Evolutionary conservation across 2,888 invertebrate genomes (phyloP).

Genomic region (Buathra laborator): DNA sequence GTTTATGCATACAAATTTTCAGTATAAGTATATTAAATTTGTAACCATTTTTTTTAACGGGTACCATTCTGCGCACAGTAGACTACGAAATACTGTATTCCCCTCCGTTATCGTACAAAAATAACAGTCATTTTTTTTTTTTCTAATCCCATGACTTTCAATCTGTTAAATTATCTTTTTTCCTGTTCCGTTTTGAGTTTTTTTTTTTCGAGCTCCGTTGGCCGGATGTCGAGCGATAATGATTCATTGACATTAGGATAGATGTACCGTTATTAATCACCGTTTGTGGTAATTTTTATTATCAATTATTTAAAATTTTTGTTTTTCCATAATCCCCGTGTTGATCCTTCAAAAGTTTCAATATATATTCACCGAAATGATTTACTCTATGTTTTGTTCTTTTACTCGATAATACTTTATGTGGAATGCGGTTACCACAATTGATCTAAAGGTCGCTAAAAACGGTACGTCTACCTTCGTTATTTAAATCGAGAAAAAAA

Average conservation of each 20-base stretch:
- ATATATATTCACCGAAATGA: no score
- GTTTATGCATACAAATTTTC: no score
- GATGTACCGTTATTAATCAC: no score
- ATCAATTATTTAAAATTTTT: no score
- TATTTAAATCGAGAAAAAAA: conserved; percentile 37
- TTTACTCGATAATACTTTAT: no score
- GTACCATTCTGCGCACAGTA: not conserved
- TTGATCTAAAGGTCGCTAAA: not conserved
- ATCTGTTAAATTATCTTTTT: conserved; percentile 2
- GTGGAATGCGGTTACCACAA: no score
- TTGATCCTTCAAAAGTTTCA: no score
- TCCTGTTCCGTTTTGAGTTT: not conserved
- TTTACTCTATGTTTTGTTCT: no score
- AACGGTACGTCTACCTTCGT: conserved; percentile 5
- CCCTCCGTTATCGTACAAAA: conserved; percentile 51
- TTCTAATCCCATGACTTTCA: not conserved
- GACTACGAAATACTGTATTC: conserved; percentile 33
- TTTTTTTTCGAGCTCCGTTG: not conserved
- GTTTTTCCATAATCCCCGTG: no score
- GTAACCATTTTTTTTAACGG: no score
- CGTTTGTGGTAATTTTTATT: no score
- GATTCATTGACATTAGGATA: not conserved
- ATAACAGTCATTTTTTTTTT: conserved; percentile 33
- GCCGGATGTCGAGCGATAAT: not conserved
- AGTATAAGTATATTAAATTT: no score